phyloP scores from a whole-genome alignment of 1,140 invertebrate species.

The Tachypleus tridentatus region DNA sequence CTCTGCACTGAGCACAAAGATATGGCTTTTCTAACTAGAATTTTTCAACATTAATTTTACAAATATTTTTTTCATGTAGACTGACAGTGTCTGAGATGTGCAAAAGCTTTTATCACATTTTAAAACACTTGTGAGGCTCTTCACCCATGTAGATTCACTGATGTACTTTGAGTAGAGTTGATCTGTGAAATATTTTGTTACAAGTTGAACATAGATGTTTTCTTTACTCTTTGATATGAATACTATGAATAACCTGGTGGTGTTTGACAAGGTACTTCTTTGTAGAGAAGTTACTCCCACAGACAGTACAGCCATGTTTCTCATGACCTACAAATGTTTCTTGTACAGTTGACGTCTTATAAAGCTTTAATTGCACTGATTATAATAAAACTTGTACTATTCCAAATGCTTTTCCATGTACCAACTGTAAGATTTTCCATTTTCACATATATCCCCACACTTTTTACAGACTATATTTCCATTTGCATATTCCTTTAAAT shows the following conservation, averaged over 20 bases:
- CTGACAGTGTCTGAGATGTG: constrained; percentile 23
- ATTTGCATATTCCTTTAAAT: constrained; percentile 26
- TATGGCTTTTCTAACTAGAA: constrained; percentile 23
- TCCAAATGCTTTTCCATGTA: constrained; percentile 25
- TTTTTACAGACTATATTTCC: constrained; percentile 26
- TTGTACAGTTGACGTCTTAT: constrained; percentile 20
- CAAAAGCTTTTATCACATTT: constrained; percentile 44
- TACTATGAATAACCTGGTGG: constrained; percentile 14
- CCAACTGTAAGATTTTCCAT: constrained; percentile 17
- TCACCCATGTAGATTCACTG: constrained; percentile 53
- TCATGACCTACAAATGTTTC: constrained; percentile 24
- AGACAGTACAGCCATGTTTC: constrained; percentile 23
- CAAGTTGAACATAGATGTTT: constrained; percentile 18
- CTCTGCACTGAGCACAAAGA: constrained; percentile 27
- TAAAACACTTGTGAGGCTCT: constrained; percentile 55
- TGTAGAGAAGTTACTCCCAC: constrained; percentile 21
- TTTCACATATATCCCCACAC: constrained; percentile 27
- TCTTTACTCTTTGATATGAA: constrained; percentile 5
- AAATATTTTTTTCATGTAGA: constrained; percentile 26
- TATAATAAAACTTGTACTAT: constrained; percentile 23
- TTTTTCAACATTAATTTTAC: constrained; percentile 11
- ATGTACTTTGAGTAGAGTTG: constrained; percentile 17
- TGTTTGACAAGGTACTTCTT: constrained; percentile 22
- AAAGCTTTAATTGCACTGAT: constrained; percentile 24
- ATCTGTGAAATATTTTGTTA: constrained; percentile 21